A percentile compares a stretch with the other conserved stretches of the same genome.
Evolutionary conservation across 2,113 vertebrate genomes (phyloP).

Genomic region (Arizona elegans): DNA sequence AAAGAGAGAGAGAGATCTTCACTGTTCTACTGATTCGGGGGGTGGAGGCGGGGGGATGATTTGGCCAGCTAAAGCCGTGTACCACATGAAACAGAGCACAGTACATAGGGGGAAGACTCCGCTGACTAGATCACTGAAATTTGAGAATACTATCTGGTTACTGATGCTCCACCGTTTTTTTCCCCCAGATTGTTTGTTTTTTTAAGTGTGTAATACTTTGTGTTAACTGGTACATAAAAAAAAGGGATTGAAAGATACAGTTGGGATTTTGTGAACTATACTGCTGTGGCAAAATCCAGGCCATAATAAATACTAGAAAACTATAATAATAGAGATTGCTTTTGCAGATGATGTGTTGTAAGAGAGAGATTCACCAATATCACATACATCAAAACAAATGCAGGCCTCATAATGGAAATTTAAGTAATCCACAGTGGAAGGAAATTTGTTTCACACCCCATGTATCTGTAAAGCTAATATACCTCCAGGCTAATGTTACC

Average conservation of each 20-base stretch:
- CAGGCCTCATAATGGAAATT: slow-evolving; percentile 27
- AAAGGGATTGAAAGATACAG: slow-evolving; percentile 60
- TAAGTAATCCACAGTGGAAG: neutral
- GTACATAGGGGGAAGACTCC: slow-evolving; percentile 74
- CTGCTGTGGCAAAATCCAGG: slow-evolving; percentile 35
- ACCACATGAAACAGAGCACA: slow-evolving; percentile 84
- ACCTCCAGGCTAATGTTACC: slow-evolving; percentile 3
- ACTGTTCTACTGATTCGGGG: slow-evolving; percentile 85
- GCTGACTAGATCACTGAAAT: slow-evolving; percentile 84
- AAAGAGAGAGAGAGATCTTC: slow-evolving; percentile 81
- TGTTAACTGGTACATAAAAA: slow-evolving; percentile 59
- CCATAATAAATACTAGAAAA: neutral
- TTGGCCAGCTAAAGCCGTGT: slow-evolving; percentile 86
- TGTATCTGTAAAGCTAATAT: neutral
- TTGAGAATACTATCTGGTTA: slow-evolving; percentile 82
- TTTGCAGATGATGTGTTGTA: slow-evolving; percentile 22
- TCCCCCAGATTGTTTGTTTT: slow-evolving; percentile 21
- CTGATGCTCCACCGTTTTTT: slow-evolving; percentile 73
- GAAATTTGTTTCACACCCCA: slow-evolving; percentile 3
- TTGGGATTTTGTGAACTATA: slow-evolving; percentile 43
- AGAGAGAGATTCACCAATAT: slow-evolving; percentile 8
- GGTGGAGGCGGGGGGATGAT: slow-evolving; percentile 66
- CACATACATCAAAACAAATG: slow-evolving; percentile 29
- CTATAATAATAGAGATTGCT: slow-evolving; percentile 44
- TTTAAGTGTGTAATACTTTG: slow-evolving; percentile 67